These are phyloP conservation scores for Halocaridina rubra DNA, from an alignment of 2,888 invertebrate genomes.

Conservation along the genomic window DNA sequence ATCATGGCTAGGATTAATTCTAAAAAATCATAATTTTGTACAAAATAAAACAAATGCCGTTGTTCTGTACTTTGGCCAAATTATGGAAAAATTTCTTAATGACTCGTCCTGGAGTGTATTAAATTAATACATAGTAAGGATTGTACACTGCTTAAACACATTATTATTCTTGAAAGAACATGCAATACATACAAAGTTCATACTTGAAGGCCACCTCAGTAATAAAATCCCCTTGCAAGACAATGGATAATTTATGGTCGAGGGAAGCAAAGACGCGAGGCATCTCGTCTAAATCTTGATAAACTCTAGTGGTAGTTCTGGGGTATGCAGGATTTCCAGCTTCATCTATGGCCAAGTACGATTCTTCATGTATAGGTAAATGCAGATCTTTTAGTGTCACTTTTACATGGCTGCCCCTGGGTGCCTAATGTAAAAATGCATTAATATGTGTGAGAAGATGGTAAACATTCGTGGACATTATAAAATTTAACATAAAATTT, in stretches of 20 bases:
- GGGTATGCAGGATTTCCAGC: slow-evolving; percentile 30
- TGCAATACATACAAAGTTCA: slow-evolving; percentile 24
- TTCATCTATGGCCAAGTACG: slow-evolving; percentile 37
- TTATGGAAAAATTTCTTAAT: too few species aligned
- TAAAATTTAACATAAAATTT: too few species aligned
- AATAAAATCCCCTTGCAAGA: background rate
- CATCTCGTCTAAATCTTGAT: background rate
- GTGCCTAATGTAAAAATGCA: too few species aligned
- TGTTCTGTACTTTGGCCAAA: too few species aligned
- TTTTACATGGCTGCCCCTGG: slow-evolving; percentile 35
- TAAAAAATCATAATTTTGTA: too few species aligned
- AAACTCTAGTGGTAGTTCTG: slow-evolving; percentile 1
- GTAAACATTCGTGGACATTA: too few species aligned
- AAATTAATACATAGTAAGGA: too few species aligned
- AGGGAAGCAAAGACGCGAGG: slow-evolving; percentile 15
- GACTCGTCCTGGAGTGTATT: too few species aligned
- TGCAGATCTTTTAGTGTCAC: slow-evolving; percentile 2
- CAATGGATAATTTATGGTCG: slow-evolving; percentile 10
- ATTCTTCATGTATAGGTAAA: slow-evolving; percentile 3
- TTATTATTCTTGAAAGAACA: background rate
- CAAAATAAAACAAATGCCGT: too few species aligned
- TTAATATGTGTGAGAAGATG: too few species aligned
- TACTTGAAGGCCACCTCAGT: background rate
- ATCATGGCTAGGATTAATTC: too few species aligned
- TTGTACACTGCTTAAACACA: too few species aligned